These are phyloP conservation scores for Microplitis mediator DNA, from an alignment of 1,140 invertebrate species.

Conservation along the genomic window DNA sequence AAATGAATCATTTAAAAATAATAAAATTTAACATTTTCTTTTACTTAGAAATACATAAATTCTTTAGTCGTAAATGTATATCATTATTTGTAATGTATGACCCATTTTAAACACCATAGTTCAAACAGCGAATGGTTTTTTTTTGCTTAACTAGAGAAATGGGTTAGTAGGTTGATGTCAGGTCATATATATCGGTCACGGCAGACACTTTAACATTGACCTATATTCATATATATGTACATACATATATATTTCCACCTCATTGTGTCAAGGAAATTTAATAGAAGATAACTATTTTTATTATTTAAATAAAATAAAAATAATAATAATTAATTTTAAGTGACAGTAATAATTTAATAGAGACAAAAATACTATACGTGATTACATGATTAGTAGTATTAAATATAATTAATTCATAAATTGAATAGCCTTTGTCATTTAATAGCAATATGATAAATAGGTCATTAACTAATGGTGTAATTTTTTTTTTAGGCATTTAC, in stretches of 20 bases:
- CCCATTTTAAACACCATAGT: too few relatives aligned
- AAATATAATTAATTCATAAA: too few relatives aligned
- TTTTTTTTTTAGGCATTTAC: too few relatives aligned
- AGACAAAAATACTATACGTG: too few relatives aligned
- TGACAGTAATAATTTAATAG: not conserved
- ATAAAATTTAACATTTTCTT: too few relatives aligned
- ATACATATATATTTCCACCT: not conserved
- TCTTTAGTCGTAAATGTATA: not conserved
- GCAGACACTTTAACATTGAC: conserved; percentile 44
- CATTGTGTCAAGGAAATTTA: conserved; percentile 16
- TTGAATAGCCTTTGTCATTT: too few relatives aligned
- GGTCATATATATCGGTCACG: conserved; percentile 35
- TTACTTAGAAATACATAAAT: too few relatives aligned
- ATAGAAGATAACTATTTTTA: not conserved
- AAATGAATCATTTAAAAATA: too few relatives aligned
- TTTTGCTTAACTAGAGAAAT: conserved; percentile 34
- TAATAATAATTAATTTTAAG: not conserved
- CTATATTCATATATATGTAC: conserved; percentile 35
- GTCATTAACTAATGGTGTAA: too few relatives aligned
- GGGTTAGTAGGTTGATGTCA: conserved; percentile 46
- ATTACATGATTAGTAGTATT: too few relatives aligned
- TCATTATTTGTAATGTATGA: not conserved
- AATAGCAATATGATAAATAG: too few relatives aligned
- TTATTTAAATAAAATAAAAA: not conserved
- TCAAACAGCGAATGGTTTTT: not conserved